Base-by-base conservation (phyloP, 2,797 vertebrate species). In the Phrynocephalus forsythii region DNA sequence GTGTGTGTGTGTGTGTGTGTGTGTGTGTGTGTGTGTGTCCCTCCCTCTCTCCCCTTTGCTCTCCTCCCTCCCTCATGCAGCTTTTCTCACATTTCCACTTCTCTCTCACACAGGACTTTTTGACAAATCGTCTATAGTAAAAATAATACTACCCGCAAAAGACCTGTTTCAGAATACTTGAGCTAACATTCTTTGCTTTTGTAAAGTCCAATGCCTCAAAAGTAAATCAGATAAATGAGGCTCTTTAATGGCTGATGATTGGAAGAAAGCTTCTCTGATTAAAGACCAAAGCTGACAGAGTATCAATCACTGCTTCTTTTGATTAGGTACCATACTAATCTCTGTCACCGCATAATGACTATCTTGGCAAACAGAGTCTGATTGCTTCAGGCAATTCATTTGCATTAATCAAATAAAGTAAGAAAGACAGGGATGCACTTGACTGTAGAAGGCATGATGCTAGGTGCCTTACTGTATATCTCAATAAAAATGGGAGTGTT, bases 281-380 rank as follows among this genome's bases (percentile, higher is more conserved):
- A 95, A 95, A 93, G 91, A 91, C 90, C 88, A 90, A 89, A 91
- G 87, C 88, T 93, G 95, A 94, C 13, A 30, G 90, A 92, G 85
- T 90, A 95, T 96, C 95, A 95, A 93, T 96, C 94, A 96, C 88
- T 93, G 94, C 81, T 92, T 86, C 3, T 91, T 95, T 94, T 95
- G 94, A 95, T 96, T 95, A 95, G 93, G 92, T 91, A 89, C 92
- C 90, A 85, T 90, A 91, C 94, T 94, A 94, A 94, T 96, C 94
- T 94, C 90, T 95, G 94, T 95, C 94, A 93, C 91, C 33, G 89
- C 91, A 91, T 94, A 96, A 96, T 95, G 91, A 95, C 86, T 91
- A 90, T 88, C 84, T 92, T 92, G 87, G 91, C 92, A 94, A 91
- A 90, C 90, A 92, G 87, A 89, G 89, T 90, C 87, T 94, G 93